phyloP scores from a whole-genome alignment of 2,797 vertebrate genomes.

The Pogoniulus pusillus region DNA sequence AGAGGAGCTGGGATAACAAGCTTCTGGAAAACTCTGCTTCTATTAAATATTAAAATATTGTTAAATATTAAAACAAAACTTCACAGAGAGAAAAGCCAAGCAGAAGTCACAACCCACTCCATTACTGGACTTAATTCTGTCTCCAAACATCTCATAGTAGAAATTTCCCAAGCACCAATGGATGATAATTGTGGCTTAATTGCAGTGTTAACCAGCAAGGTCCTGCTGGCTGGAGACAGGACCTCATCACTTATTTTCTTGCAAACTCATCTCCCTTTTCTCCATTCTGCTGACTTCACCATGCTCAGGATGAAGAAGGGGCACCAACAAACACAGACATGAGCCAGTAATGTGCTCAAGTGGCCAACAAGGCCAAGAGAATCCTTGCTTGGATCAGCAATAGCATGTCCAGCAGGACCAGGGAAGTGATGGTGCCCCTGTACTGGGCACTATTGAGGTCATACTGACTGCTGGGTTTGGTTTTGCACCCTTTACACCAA shows the following conservation, averaged over 20 bases:
- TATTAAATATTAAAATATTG: constrained; percentile 53
- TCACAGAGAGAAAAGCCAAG: constrained; percentile 11
- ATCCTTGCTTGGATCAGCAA: too few relatives aligned
- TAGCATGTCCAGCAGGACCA: too few relatives aligned
- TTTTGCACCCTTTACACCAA: too few relatives aligned
- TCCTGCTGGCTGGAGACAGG: neutral
- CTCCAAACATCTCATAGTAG: neutral
- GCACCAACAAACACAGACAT: neutral
- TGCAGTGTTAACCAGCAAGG: fast-evolving
- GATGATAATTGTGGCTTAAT: neutral
- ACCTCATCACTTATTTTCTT: neutral
- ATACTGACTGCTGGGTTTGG: too few relatives aligned
- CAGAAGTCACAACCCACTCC: neutral
- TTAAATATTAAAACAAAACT: constrained; percentile 68
- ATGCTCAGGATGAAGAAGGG: neutral
- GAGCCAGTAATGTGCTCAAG: too few relatives aligned
- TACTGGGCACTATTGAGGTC: too few relatives aligned
- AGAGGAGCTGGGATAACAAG: neutral
- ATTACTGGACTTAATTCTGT: constrained; percentile 1
- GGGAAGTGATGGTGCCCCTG: too few relatives aligned
- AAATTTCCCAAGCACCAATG: neutral
- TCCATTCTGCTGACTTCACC: neutral
- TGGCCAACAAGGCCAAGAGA: too few relatives aligned
- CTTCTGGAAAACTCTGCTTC: neutral
- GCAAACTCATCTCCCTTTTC: neutral